Evolutionary conservation across 2,113 vertebrate genomes (phyloP).

Genomic region (Anhinga anhinga): DNA sequence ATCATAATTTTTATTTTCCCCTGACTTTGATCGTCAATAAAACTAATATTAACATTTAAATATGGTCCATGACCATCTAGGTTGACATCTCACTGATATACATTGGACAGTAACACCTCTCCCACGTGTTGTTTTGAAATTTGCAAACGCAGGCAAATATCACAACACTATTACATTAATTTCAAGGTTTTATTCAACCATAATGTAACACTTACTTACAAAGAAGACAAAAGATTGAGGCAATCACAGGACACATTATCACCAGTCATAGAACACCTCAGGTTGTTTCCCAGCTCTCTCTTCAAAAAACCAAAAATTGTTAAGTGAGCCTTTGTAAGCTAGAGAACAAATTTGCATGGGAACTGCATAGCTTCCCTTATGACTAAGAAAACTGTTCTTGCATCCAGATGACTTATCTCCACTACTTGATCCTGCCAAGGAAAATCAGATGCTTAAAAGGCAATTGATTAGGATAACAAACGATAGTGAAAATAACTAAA

Average conservation of each 20-base stretch:
- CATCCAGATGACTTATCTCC: neutral
- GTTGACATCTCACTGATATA: neutral
- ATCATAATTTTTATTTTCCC: neutral
- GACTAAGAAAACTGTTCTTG: neutral
- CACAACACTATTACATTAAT: neutral
- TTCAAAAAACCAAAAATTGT: neutral
- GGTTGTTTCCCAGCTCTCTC: neutral
- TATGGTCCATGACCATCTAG: neutral
- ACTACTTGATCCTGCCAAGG: neutral
- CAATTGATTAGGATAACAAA: neutral
- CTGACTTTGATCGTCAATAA: neutral
- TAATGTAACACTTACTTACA: neutral
- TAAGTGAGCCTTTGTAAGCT: neutral
- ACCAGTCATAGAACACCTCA: neutral
- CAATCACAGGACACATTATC: neutral
- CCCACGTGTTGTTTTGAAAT: neutral
- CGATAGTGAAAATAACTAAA: neutral
- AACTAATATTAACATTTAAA: neutral
- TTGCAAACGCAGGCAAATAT: neutral
- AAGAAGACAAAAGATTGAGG: neutral
- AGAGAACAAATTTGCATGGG: neutral
- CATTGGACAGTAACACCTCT: neutral
- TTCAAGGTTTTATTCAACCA: neutral
- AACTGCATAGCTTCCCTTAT: neutral
- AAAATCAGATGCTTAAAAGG: neutral